Base-by-base conservation (phyloP, 2,113 vertebrate genomes). In the Tautogolabrus adspersus region DNA sequence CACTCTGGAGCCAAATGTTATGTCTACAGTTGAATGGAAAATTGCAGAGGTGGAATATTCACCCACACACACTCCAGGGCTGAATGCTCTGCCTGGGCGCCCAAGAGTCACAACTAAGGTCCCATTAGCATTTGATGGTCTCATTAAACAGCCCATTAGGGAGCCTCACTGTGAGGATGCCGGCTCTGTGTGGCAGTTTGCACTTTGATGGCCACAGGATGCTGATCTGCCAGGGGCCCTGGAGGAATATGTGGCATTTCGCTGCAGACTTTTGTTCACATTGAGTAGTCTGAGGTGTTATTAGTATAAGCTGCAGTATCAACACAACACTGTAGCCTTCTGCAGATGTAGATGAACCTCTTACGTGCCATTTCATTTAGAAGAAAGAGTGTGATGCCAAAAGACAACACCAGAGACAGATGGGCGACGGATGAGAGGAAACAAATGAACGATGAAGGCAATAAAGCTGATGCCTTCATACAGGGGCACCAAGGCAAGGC, bases 91-190 rank as follows among this genome's bases (percentile, higher is more conserved):
- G 68, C 66, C 73, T 66, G 52, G 66, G 18, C 13, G 65, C 85
- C 82, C 65, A 21, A 67, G 61, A 75, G 66, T 81, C 76, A 86
- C 83, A 83, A 60, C 85, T 70, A 26, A 72, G 72, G 66, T 79
- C 51, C 26, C 74, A 84, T 90, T 88, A 88, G 80, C 79, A 90
- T 90, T 84, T 84, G 76, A 87, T 83, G 81, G 82, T 84, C 64
- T 77, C 79, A 80, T 89, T 90, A 84, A 87, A 79, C 66, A 59
- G 72, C 44, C 81, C 83, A 74, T 86, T 82, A 86, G 70, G 70
- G 68, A 72, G 70, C 37, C 70, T 67, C 8, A n/a, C 75, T 40
- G 42, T 42, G 72, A 5, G n/a, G 44, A 71, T 6, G 21, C 69
- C 69, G 71, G 58, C 60, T 66, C 34, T 76, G 77, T 55, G 42